Conservation (phyloP, 2,888 invertebrate species). For the Augochlorella aurata region DNA sequence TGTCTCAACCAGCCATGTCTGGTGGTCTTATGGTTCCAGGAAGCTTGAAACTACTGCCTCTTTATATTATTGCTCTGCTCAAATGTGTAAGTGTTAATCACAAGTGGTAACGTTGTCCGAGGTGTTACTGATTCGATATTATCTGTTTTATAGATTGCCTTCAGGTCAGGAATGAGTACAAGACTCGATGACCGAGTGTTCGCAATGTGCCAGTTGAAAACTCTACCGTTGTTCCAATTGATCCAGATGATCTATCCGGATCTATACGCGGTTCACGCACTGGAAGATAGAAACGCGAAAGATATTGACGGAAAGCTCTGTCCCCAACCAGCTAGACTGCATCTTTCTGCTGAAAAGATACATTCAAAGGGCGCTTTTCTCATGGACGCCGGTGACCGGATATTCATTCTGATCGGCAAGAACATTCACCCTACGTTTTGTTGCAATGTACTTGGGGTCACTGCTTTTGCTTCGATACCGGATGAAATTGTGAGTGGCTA, state of each 20-base stretch:
- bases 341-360: constrained; percentile 93
- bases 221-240: constrained; percentile 90
- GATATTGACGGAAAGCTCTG: constrained; percentile 81
- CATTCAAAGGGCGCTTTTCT: constrained; percentile 93
- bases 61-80: constrained; percentile 93
- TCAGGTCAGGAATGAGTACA: constrained; percentile 93
- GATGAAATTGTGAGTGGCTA: constrained; percentile 85
- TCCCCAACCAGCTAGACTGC: constrained; percentile 90
- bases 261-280: constrained; percentile 92
- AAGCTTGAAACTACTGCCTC: constrained; percentile 91
- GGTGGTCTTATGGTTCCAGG: constrained; percentile 89
- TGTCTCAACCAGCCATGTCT: constrained; percentile 83
- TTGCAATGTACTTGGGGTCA: constrained; percentile 90
- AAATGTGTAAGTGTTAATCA: constrained; percentile 87
- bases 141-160: constrained; percentile 86
- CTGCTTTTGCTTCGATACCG: constrained; percentile 88
- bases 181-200: constrained; percentile 96
- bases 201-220: constrained; percentile 97
- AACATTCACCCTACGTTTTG: constrained; percentile 89
- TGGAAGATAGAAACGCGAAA: constrained; percentile 84
- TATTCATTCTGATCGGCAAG: constrained; percentile 93
- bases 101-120: background rate
- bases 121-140: background rate
- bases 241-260: constrained; percentile 95
- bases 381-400: constrained; percentile 92